These are phyloP conservation scores for Slavum lentiscoides DNA, from an alignment of 2,888 invertebrate genomes.

Conservation along the genomic window DNA sequence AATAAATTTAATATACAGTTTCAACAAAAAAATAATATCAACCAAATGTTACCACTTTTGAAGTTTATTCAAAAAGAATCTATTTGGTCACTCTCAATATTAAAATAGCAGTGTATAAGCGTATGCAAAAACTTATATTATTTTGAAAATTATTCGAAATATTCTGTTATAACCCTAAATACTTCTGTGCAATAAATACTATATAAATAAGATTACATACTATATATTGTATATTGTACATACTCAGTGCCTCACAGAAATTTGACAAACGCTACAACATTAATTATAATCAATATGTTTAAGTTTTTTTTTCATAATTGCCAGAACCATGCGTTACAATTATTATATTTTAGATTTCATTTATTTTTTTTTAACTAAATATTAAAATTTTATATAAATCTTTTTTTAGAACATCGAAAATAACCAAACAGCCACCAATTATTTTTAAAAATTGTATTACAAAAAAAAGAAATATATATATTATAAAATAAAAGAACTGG, in stretches of 20 bases:
- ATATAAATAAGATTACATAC: no score
- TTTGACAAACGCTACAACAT: no score
- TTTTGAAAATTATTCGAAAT: background rate
- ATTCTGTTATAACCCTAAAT: background rate
- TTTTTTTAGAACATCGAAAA: no score
- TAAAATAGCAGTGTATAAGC: constrained; percentile 3
- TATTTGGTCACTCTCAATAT: constrained; percentile 17
- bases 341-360: no score
- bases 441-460: background rate
- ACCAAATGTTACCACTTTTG: constrained; percentile 31
- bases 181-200: background rate
- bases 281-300: no score
- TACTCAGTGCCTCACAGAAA: background rate
- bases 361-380: no score
- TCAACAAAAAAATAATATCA: background rate
- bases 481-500: no score
- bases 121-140: background rate
- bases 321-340: no score
- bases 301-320: no score
- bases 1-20: constrained; percentile 32
- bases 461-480: no score
- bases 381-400: no score
- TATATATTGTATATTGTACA: background rate
- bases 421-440: no score
- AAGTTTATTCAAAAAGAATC: constrained; percentile 27